Base-by-base conservation (phyloP, 30 jellyfish, hydroid and myxozoan species). In the Mastigias papua region DNA sequence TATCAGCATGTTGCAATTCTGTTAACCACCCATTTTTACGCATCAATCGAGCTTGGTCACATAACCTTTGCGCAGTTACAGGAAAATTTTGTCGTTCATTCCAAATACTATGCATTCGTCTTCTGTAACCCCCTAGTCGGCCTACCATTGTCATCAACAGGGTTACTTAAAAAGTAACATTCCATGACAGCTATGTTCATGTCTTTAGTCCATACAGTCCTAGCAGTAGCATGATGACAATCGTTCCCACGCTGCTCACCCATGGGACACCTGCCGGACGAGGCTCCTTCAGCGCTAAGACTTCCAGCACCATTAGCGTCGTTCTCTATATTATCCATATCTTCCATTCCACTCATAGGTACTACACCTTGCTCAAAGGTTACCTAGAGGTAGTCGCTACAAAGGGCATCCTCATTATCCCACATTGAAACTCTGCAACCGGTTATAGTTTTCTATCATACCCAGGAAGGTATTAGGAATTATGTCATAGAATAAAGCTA, bases 191-290 rank as follows among this genome's bases (percentile, higher is more conserved):
- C 48, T 50, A 51, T 51, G 64, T 49, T 78, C 66, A 78, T 34
- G 7, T 67, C 65, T 70, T 51, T 67, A 68, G 78, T 46, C 87
- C 49, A 1, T 10, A 78, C 78, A 22, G 60, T 48, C 68, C 88
- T 25, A 31, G 81, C 90, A 64, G 89, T 61, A 80, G 46, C 72
- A 64, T 4, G 90, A 34, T 30, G 84, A 64, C 63, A 73, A 80
- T 73, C 73, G 72, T 84, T 84, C 82, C 73, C 71, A 48, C 32
- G 84, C 73, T 37, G 73, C 90, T 80, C 60, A 64, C 28, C 90
- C 72, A 20, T 48, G 71, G 73, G 71, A 80, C 71, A 80, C 90
- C 90, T 62, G 82, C 90, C 84, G 73, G 84, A 64, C 72, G 82
- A 80, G 90, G 82, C 71, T 23, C 90, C 84, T 33, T 80, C 82